Percentiles rank a stretch among this genome's conserved stretches.
Conservation (phyloP, 2,888 invertebrate species). For the Ptilodon capucinus region DNA sequence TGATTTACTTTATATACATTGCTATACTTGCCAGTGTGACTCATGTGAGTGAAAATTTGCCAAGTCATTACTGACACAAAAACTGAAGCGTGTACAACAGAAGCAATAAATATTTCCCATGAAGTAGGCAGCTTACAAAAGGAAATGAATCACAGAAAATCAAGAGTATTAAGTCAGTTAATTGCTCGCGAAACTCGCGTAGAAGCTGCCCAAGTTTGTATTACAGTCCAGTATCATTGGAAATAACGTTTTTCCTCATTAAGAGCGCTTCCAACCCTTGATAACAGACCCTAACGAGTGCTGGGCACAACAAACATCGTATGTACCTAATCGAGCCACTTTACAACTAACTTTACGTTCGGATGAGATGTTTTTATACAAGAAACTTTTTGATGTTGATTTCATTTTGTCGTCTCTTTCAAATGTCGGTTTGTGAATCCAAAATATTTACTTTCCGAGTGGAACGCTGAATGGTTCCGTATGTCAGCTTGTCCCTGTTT, state of each 20-base stretch:
- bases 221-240: slow-evolving; percentile 46
- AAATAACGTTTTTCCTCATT: slow-evolving; percentile 65
- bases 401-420: not conserved
- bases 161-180: slow-evolving; percentile 53
- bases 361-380: not conserved
- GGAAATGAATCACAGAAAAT: slow-evolving; percentile 44
- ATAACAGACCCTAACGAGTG: slow-evolving; percentile 56
- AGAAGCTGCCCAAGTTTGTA: slow-evolving; percentile 48
- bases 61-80: slow-evolving; percentile 7
- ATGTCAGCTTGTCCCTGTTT: not conserved
- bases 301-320: slow-evolving; percentile 36
- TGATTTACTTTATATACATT: no score
- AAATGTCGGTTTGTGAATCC: not conserved
- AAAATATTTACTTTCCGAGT: not conserved
- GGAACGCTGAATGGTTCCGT: not conserved
- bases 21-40: no score
- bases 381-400: slow-evolving; percentile 1
- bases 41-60: not conserved
- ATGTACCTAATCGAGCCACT: slow-evolving; percentile 25
- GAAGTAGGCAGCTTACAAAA: slow-evolving; percentile 32
- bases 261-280: slow-evolving; percentile 44
- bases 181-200: slow-evolving; percentile 55
- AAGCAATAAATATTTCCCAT: slow-evolving; percentile 30
- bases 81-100: slow-evolving; percentile 12
- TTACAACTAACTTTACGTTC: slow-evolving; percentile 22